Conservation (phyloP, 2,113 vertebrate species). For the Nothoprocta perdicaria region DNA sequence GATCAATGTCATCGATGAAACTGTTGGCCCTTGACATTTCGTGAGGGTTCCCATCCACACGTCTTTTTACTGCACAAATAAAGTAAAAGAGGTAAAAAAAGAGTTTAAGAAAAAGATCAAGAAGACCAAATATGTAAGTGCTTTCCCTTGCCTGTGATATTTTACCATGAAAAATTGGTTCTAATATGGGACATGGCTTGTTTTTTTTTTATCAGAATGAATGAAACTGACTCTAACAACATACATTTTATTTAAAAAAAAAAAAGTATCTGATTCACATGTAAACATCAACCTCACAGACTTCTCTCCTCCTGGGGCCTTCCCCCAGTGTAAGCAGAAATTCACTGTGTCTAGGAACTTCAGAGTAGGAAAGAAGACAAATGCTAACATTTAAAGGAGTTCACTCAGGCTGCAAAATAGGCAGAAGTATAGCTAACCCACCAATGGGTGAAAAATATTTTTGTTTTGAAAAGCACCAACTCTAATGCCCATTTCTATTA, state of each 20-base stretch:
- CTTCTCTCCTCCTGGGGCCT: not conserved
- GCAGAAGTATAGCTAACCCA: not conserved
- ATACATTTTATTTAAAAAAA: not conserved
- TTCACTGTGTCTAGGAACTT: not conserved
- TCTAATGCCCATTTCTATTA: not conserved
- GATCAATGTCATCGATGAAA: slow-evolving; percentile 83
- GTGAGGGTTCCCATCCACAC: slow-evolving; percentile 54
- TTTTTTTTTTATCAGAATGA: not conserved
- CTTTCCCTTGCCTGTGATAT: not conserved
- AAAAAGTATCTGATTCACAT: too few species aligned
- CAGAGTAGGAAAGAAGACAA: not conserved
- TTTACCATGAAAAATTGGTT: not conserved
- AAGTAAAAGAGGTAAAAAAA: too few species aligned
- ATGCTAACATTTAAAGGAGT: not conserved
- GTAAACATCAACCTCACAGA: not conserved
- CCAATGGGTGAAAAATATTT: not conserved
- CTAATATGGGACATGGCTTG: not conserved
- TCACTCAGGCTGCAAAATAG: not conserved
- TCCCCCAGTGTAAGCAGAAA: not conserved
- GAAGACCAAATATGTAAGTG: not conserved
- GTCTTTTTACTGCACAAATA: slow-evolving; percentile 68
- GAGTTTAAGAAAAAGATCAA: too few species aligned
- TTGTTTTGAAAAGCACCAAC: not conserved
- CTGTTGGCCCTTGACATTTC: slow-evolving; percentile 83
- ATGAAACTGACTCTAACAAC: not conserved